Conservation (phyloP, 2,888 invertebrate species). For the Drosophila tanythrix region DNA sequence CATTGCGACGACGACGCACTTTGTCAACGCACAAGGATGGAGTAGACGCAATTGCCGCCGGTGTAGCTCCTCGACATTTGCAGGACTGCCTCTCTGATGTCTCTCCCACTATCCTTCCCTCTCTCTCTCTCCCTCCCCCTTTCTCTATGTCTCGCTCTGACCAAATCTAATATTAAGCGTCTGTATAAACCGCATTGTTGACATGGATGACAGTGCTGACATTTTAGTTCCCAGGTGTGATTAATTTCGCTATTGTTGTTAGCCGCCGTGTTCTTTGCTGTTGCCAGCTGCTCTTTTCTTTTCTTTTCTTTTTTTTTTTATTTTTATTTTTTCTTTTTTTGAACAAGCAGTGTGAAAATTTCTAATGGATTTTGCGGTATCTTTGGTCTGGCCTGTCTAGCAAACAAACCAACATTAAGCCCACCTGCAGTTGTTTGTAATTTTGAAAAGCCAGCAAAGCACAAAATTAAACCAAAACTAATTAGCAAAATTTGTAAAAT, state of each 20-base stretch:
- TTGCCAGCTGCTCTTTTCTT: constrained; percentile 6
- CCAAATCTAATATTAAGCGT: constrained; percentile 68
- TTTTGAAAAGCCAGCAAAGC: not conserved
- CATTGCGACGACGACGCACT: constrained; percentile 59
- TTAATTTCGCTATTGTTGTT: constrained; percentile 70
- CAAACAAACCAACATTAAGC: not conserved
- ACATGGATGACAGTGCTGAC: constrained; percentile 67
- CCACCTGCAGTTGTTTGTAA: not conserved
- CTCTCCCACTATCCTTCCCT: not conserved
- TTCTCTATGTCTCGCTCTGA: not conserved
- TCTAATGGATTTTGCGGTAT: constrained; percentile 24
- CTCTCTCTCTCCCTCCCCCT: not conserved
- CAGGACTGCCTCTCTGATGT: constrained; percentile 8
- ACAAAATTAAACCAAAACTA: not conserved
- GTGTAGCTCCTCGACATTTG: constrained; percentile 4
- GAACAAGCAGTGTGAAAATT: not conserved
- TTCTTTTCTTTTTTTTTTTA: not conserved
- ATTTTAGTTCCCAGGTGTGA: constrained; percentile 77
- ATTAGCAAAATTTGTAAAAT: not conserved
- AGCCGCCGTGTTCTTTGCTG: constrained; percentile 15
- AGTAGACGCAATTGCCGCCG: not conserved
- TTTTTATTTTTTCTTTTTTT: not conserved
- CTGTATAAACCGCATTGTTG: constrained; percentile 67
- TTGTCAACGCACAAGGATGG: constrained; percentile 41
- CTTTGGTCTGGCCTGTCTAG: not conserved